Percentiles rank a stretch among this genome's conserved stretches.
phyloP scores from a whole-genome alignment of 2,797 vertebrate genomes.

The Enteromius viviparus region DNA sequence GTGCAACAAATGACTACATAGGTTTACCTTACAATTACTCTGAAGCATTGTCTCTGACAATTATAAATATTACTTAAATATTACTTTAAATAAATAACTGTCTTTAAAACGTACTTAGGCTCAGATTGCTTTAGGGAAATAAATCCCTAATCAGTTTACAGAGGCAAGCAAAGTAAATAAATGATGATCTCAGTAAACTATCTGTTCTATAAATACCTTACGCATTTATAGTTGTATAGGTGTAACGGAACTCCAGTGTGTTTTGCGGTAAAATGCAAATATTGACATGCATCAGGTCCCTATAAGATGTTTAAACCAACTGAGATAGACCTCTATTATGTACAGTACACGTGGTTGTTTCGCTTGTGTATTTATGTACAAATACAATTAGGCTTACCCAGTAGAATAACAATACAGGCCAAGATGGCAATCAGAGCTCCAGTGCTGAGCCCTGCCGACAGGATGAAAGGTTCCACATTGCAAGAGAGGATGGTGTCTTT shows the following conservation, averaged over 20 bases:
- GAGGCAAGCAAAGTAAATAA: slow-evolving; percentile 11
- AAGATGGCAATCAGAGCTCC: slow-evolving; percentile 95
- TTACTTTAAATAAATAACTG: neutral
- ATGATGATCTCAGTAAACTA: slow-evolving; percentile 7
- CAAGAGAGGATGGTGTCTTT: slow-evolving; percentile 87
- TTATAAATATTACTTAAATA: neutral
- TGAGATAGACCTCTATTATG: neutral
- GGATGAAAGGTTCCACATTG: slow-evolving; percentile 87
- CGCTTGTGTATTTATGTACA: slow-evolving; percentile 12
- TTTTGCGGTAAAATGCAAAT: slow-evolving; percentile 28
- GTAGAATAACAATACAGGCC: slow-evolving; percentile 93
- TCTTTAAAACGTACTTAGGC: neutral
- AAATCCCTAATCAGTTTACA: neutral
- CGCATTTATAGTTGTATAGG: neutral
- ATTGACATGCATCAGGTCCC: neutral
- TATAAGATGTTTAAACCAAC: slow-evolving; percentile 20
- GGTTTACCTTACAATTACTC: neutral
- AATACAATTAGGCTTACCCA: slow-evolving; percentile 79
- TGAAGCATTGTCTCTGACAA: neutral
- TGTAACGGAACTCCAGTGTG: neutral
- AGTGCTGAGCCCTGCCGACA: slow-evolving; percentile 91
- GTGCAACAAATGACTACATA: neutral
- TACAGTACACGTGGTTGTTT: neutral
- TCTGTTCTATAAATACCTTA: slow-evolving; percentile 23
- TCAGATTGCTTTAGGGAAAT: neutral